Conservation (phyloP, 2,888 invertebrate species). For the Ormyrus labotus region DNA sequence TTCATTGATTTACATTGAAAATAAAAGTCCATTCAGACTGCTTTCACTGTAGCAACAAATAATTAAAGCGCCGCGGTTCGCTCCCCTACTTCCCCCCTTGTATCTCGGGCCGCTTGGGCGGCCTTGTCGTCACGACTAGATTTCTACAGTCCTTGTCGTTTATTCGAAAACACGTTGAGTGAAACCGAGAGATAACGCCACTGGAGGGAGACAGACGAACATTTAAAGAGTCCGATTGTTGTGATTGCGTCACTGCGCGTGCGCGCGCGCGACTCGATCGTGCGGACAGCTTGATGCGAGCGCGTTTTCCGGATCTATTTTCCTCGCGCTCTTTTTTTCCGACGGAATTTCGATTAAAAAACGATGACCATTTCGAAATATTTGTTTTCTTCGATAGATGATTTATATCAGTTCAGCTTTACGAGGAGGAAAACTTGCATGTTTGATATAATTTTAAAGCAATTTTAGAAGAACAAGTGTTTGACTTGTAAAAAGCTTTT, state of each 20-base stretch:
- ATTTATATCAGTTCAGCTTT: too few species aligned
- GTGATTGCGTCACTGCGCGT: conserved; percentile 30
- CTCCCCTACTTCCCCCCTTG: too few species aligned
- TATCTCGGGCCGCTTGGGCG: neutral
- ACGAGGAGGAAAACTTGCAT: too few species aligned
- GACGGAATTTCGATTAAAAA: too few species aligned
- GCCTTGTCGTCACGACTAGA: conserved; percentile 39
- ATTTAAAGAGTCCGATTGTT: conserved; percentile 37
- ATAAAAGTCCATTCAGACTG: neutral
- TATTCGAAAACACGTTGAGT: conserved; percentile 35
- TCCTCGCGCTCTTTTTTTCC: neutral
- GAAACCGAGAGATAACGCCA: conserved; percentile 24
- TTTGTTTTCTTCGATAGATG: too few species aligned
- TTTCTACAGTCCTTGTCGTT: conserved; percentile 36
- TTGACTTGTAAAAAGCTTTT: too few species aligned
- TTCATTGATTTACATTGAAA: neutral
- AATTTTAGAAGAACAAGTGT: too few species aligned
- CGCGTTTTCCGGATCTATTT: neutral
- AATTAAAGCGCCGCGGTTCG: neutral
- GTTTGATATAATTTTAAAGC: too few species aligned
- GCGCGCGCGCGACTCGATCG: neutral
- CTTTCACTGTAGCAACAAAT: neutral
- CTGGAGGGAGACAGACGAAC: neutral
- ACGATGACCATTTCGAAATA: too few species aligned
- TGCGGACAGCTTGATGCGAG: conserved; percentile 8